Evolutionary conservation across 1,140 invertebrate genomes (phyloP), one percentile per base, ranked within the genome.

Genomic region (Drosophila equinoxialis): DNA sequence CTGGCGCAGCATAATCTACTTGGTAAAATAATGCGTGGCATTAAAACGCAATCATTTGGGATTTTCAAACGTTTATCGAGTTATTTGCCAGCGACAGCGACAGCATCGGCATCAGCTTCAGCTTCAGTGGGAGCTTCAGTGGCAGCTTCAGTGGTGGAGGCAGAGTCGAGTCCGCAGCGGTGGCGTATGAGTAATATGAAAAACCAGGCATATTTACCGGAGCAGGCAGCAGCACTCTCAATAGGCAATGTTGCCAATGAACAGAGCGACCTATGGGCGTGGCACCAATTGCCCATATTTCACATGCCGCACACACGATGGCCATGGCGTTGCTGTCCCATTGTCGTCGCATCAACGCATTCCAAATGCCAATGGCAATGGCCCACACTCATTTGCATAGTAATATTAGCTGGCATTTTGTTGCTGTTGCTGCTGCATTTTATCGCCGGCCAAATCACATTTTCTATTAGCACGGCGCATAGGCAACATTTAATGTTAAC

Each of bases 11-110:
- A 91, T 91, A 91, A 91, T 91, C 90, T 90, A 91, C 86, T 91
- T 81, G 90, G 78, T 78, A 78, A 89, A 78, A 90, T 91, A 91
- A 91, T 91, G 81, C 90, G 85, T 75, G 83, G 90, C 90, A 91
- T 91, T 91, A 91, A 91, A 91, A 91, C 90, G 90, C 90, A 91
- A 91, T 91, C 90, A 91, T 91, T 91, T 85, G 90, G 90, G 90
- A 91, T 91, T 91, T 91, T 89, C 86, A 87, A 90, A 90, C 90
- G 79, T 91, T 91, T 91, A 91, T 90, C 90, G 90, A 91, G 79
- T 79, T 89, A 79, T 73, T 72, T 78, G 85, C 85, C 80, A 48
- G 41, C 74, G 80, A 81, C 84, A 39, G 61, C 55, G 63, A 30
- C 33, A 35, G 23, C 73, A 33, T 55, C 74, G 8, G 11, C 55